phyloP scores from a whole-genome alignment of 2,113 vertebrate genomes.

The Ivindomyrus marchei region DNA sequence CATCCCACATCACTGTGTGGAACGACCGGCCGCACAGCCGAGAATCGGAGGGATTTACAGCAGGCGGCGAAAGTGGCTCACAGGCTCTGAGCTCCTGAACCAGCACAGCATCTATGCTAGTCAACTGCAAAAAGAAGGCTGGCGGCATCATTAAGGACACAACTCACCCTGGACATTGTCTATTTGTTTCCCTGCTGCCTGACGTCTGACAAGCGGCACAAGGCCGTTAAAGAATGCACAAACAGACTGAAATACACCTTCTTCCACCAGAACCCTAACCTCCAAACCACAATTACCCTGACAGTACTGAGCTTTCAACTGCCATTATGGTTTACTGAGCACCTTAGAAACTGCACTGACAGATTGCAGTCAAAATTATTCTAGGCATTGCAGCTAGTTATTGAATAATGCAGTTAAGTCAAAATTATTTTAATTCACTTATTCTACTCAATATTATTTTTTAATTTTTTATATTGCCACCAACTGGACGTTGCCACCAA shows the following conservation, averaged over 20 bases:
- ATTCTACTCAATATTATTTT: neutral
- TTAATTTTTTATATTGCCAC: neutral
- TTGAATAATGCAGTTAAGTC: neutral
- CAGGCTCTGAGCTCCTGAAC: neutral
- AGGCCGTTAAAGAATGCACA: neutral
- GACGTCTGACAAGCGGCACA: neutral
- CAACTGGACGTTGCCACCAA: neutral
- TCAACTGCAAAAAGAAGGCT: neutral
- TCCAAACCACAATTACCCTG: neutral
- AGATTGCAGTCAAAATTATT: neutral
- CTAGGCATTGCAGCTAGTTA: neutral
- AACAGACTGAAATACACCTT: neutral
- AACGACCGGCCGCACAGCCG: neutral
- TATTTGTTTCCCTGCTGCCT: neutral
- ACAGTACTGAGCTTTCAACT: neutral
- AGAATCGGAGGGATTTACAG: neutral
- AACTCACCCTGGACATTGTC: neutral
- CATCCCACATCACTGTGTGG: neutral
- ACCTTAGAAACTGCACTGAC: neutral
- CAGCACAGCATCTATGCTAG: neutral
- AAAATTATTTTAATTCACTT: neutral
- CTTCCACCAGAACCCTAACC: neutral
- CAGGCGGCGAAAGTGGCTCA: neutral
- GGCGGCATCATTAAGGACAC: neutral
- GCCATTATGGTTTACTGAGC: neutral